Percentiles rank a stretch among this genome's conserved stretches.
These are phyloP conservation scores for Anthoscopus minutus DNA, from an alignment of 2,113 vertebrate genomes.

Conservation along the genomic window DNA sequence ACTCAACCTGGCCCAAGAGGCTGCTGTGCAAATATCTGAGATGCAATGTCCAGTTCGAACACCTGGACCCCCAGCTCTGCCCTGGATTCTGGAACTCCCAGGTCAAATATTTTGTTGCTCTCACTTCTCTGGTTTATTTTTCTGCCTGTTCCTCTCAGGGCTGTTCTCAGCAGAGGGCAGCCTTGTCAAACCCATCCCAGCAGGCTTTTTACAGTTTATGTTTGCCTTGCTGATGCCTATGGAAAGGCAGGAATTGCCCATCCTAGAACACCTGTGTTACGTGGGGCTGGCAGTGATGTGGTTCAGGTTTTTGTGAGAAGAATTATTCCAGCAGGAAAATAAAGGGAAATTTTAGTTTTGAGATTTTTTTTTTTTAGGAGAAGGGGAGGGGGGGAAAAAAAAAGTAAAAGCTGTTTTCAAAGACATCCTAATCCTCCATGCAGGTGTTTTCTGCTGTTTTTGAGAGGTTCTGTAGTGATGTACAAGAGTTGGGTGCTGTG, in stretches of 20 bases:
- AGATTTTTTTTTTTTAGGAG: background rate
- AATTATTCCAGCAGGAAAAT: background rate
- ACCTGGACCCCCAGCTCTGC: background rate
- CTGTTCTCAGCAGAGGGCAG: conserved; percentile 43
- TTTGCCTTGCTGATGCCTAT: background rate
- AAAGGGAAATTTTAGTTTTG: background rate
- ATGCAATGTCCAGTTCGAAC: background rate
- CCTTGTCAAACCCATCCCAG: background rate
- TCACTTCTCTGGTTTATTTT: background rate
- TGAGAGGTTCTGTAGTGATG: background rate
- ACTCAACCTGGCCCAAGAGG: background rate
- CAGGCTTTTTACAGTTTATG: fast-evolving
- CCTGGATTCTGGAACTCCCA: background rate
- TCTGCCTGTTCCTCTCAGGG: background rate
- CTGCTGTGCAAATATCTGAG: background rate
- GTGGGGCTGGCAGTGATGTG: background rate
- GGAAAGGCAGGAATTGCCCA: background rate
- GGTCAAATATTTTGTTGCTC: background rate
- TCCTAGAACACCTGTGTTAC: background rate
- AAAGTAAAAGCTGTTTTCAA: background rate
- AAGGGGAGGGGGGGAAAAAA: background rate
- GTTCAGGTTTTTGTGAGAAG: background rate
- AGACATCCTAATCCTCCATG: background rate
- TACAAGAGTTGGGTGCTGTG: background rate
- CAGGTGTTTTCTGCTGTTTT: background rate